These are phyloP conservation scores for Spheniscus humboldti DNA, from an alignment of 2,797 vertebrate species.

Conservation along the genomic window DNA sequence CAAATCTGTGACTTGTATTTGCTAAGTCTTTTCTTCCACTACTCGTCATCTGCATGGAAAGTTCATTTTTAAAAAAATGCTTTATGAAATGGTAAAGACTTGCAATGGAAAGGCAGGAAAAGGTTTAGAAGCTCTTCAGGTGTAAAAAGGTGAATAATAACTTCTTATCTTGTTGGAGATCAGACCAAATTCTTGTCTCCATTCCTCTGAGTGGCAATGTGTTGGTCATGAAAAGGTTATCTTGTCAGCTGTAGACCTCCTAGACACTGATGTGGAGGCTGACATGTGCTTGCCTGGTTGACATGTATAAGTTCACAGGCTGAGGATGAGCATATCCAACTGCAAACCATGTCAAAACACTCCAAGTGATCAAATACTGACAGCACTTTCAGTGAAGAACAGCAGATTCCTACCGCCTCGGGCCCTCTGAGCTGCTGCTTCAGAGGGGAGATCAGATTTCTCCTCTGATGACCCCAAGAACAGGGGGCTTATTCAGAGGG, in stretches of 20 bases:
- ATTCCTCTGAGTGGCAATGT: neutral
- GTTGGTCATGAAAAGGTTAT: constrained; percentile 38
- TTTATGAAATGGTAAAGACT: neutral
- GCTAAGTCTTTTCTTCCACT: neutral
- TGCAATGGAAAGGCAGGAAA: neutral
- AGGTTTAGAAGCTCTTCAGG: neutral
- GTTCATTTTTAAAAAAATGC: neutral
- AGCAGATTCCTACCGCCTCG: neutral
- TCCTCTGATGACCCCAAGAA: neutral
- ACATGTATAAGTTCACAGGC: neutral
- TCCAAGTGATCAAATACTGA: constrained; percentile 30
- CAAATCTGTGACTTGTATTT: neutral
- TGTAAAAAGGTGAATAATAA: neutral
- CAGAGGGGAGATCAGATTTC: constrained; percentile 34
- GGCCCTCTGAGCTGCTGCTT: neutral
- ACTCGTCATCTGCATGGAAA: neutral
- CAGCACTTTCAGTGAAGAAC: constrained; percentile 1
- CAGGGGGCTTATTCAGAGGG: constrained; percentile 18
- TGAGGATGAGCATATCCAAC: neutral
- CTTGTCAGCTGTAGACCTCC: constrained; percentile 31
- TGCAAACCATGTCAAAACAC: constrained; percentile 48
- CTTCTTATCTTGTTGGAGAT: constrained; percentile 23
- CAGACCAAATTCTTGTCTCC: constrained; percentile 13
- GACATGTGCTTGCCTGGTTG: constrained; percentile 11
- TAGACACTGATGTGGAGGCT: neutral